Evolutionary conservation across 2,113 vertebrate species (phyloP), one percentile per base, ranked within the genome.

Genomic region (Cathartes aura): DNA sequence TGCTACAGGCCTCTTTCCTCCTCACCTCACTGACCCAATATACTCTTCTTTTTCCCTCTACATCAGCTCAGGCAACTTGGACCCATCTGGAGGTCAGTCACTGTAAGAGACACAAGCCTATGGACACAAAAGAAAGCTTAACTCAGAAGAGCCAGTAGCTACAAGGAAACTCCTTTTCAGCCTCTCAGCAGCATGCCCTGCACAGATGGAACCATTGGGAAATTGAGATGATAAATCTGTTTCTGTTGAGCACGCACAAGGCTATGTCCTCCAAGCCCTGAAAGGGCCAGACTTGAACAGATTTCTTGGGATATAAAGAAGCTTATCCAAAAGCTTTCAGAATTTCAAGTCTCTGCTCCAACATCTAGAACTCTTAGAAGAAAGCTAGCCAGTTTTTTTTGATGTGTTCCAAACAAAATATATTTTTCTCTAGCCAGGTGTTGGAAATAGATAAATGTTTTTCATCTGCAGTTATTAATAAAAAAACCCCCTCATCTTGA

Each of bases 81-180:
- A 92, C 45, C 53, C 34, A 36, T 90, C 53, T 92, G 90, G 43
- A 91, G 43, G 66, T 92, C 67, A 55, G 73, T 90, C 24, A 36
- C 36, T 73, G 17, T 93, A 64, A 32, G 53, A 90, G 42, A 59
- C 6, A 14, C 38, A n/a, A 60, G n/a, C 55, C 73, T 71, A 0
- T 81, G 72, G 56, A 75, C 62, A 73, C 66, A 80, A 90, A 82
- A 86, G 71, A 90, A 74, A 68, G 48, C 71, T 90, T 88, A 80
- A 45, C 42, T 93, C 63, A 18, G 89, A 96, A 83, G 88, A 88
- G 63, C 19, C 50, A 68, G 3, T 55, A 62, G 40, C 93, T 83
- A 82, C 85, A 93, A 95, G 91, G 88, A 82, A 82, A 55, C 45
- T 88, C 70, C 94, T 88, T 58, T 90, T 90, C 71, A 72, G 90